Conservation (phyloP, 2,888 invertebrate genomes). For the Piscicola geometra region DNA sequence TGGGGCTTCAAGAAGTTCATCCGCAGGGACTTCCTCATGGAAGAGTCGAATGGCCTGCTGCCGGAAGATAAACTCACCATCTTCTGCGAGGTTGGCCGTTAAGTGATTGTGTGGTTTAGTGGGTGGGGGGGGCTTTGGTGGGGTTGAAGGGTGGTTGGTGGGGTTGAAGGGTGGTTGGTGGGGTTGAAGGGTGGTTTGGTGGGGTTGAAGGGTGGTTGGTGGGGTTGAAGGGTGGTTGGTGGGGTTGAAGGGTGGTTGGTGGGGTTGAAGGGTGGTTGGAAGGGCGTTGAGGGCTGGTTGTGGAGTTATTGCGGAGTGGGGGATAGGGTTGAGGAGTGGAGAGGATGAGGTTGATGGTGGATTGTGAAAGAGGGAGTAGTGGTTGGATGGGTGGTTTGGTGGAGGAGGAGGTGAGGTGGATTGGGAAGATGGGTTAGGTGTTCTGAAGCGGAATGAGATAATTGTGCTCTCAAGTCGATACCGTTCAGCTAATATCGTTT, state of each 20-base stretch:
- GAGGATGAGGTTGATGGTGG: not conserved
- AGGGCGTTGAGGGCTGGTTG: too few relatives aligned
- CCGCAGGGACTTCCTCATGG: slow-evolving; percentile 92
- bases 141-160: not conserved
- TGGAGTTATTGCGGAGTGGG: not conserved
- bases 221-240: not conserved
- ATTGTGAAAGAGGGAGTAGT: not conserved
- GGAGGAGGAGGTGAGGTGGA: too few relatives aligned
- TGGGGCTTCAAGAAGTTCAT: slow-evolving; percentile 99
- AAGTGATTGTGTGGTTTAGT: slow-evolving; percentile 10
- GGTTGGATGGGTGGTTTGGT: too few relatives aligned
- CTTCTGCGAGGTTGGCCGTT: slow-evolving; percentile 79
- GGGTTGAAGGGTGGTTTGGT: not conserved
- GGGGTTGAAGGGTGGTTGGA: not conserved
- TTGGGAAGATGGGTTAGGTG: too few relatives aligned
- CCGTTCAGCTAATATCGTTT: too few relatives aligned
- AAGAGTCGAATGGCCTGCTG: slow-evolving; percentile 94
- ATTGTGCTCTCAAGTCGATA: too few relatives aligned
- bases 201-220: not conserved
- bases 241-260: not conserved
- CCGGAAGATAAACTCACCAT: slow-evolving; percentile 98
- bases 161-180: not conserved
- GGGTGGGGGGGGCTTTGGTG: not conserved
- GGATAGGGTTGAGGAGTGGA: not conserved
- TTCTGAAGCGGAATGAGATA: too few relatives aligned